These are phyloP conservation scores for Campylorhamphus procurvoides DNA, from an alignment of 2,113 vertebrate species.

Conservation along the genomic window DNA sequence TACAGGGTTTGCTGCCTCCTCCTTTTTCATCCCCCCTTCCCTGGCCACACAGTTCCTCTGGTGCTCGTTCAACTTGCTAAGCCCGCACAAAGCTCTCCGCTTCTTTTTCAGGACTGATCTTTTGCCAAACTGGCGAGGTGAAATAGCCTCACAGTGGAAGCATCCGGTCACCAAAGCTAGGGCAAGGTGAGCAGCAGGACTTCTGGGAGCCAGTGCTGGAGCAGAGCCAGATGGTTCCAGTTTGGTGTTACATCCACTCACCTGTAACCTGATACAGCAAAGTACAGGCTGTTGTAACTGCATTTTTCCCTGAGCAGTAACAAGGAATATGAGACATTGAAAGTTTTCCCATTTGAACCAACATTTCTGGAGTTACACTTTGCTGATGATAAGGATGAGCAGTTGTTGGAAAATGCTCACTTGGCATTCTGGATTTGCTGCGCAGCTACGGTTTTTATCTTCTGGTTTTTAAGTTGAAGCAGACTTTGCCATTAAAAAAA, in stretches of 20 bases:
- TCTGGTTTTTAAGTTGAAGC: not conserved
- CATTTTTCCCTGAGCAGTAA: not conserved
- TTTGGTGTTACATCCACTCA: not conserved
- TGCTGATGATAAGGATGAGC: not conserved
- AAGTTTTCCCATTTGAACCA: not conserved
- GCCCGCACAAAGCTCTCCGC: not conserved
- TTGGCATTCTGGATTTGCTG: not conserved
- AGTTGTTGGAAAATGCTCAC: not conserved
- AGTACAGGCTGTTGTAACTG: not conserved
- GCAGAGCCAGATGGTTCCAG: not conserved
- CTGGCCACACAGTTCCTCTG: not conserved
- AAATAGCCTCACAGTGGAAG: not conserved
- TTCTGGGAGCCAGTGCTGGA: not conserved
- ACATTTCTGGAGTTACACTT: accelerated
- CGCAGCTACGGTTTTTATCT: not conserved
- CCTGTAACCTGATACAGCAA: not conserved
- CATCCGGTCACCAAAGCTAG: not conserved
- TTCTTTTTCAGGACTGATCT: conserved; percentile 35
- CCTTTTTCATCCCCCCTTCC: not conserved
- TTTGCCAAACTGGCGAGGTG: not conserved
- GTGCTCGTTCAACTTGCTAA: not conserved
- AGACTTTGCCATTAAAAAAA: not conserved
- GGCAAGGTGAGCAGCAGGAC: conserved; percentile 39
- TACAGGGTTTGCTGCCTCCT: not conserved
- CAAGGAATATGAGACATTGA: accelerated